phyloP scores from a whole-genome alignment of 1,140 invertebrate species.

The Bombus vancouverensis region DNA sequence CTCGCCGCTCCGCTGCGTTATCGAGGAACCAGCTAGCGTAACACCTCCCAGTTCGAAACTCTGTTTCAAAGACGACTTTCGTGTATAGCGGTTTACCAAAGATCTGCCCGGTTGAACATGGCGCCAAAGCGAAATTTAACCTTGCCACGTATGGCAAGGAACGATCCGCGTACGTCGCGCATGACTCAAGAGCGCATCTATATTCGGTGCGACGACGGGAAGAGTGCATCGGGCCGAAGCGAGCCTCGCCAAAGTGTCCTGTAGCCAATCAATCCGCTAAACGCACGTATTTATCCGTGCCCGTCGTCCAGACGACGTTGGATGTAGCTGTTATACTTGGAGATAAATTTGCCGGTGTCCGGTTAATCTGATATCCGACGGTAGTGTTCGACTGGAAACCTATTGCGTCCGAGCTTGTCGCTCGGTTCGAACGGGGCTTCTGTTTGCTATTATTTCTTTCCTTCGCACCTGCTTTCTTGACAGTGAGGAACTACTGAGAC shows the following conservation, averaged over 20 bases:
- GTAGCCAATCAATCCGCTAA: constrained; percentile 76
- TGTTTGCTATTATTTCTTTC: constrained; percentile 39
- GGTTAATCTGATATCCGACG: constrained; percentile 50
- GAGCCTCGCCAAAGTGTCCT: constrained; percentile 73
- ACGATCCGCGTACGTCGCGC: constrained; percentile 35
- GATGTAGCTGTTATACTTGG: constrained; percentile 51
- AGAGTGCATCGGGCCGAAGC: constrained; percentile 54
- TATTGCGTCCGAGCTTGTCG: constrained; percentile 20
- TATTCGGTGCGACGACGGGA: constrained; percentile 59
- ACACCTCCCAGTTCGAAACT: background rate
- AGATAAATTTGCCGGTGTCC: constrained; percentile 70
- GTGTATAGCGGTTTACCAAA: background rate
- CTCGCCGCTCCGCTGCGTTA: background rate
- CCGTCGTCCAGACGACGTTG: constrained; percentile 53
- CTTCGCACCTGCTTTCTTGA: background rate
- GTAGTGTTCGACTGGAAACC: constrained; percentile 45
- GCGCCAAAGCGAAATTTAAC: constrained; percentile 30
- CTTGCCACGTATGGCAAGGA: constrained; percentile 51
- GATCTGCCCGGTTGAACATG: background rate
- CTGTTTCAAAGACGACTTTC: background rate
- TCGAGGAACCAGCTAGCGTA: background rate
- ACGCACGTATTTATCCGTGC: constrained; percentile 72
- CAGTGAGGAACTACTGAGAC: too few relatives aligned
- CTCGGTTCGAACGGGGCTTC: background rate
- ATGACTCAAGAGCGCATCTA: constrained; percentile 59